Evolutionary conservation across 2,797 vertebrate species (phyloP).

Genomic region (Zalophus californianus): DNA sequence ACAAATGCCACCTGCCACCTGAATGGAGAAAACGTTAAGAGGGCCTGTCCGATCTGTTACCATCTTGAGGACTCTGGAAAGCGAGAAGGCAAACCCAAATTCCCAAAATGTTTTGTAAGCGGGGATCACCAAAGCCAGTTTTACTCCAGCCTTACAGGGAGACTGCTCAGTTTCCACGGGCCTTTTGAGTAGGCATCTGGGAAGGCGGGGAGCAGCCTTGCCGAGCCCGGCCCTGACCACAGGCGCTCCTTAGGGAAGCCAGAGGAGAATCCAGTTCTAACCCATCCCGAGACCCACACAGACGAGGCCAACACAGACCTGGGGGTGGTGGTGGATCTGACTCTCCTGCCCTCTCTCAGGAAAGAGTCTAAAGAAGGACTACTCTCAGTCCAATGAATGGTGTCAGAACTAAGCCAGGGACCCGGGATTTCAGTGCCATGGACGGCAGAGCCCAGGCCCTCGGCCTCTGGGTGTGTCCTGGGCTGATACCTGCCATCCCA

Average conservation of each 20-base stretch:
- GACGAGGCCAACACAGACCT: neutral
- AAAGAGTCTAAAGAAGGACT: neutral
- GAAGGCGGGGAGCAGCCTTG: neutral
- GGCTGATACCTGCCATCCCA: rapidly evolving
- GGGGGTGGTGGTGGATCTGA: neutral
- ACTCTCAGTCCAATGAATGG: neutral
- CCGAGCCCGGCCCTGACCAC: neutral
- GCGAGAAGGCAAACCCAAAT: slow-evolving; percentile 23
- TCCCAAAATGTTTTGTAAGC: neutral
- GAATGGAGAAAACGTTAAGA: neutral
- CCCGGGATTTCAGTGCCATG: neutral
- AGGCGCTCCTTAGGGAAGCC: neutral
- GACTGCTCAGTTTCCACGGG: neutral
- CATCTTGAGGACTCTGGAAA: neutral
- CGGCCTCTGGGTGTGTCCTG: neutral
- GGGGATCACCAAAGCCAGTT: neutral
- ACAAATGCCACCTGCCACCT: neutral
- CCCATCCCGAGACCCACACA: neutral
- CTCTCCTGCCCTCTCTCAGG: neutral
- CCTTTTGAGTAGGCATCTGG: neutral
- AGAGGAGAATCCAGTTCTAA: neutral
- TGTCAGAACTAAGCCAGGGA: neutral
- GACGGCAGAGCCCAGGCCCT: neutral
- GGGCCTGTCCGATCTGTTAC: neutral
- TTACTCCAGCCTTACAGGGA: neutral